phyloP scores from a whole-genome alignment of 2,888 invertebrate species.

The Agriotes lineatus region DNA sequence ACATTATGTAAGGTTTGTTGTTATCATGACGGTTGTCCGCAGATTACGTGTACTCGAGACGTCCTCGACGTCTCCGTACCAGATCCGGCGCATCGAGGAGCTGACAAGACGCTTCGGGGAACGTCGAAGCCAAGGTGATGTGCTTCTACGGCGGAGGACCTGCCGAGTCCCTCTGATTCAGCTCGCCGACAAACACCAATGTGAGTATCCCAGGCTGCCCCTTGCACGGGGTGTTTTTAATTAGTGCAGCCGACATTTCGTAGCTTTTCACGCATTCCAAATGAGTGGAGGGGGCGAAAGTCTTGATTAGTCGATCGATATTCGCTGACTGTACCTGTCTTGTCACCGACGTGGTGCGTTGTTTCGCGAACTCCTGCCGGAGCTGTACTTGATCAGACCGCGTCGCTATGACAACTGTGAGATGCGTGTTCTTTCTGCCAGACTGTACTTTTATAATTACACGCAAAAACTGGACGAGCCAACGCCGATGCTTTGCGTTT shows the following conservation, averaged over 20 bases:
- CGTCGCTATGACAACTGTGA: conserved; percentile 65
- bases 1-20: conserved; percentile 39
- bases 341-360: conserved; percentile 59
- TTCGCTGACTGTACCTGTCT: conserved; percentile 65
- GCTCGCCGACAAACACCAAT: conserved; percentile 99
- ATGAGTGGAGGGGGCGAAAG: conserved; percentile 61
- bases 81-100: conserved; percentile 99
- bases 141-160: conserved; percentile 99
- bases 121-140: conserved; percentile 99
- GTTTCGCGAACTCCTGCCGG: conserved; percentile 64
- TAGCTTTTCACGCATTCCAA: conserved; percentile 62
- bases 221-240: conserved; percentile 45
- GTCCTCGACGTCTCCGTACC: conserved; percentile 96
- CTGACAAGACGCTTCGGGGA: conserved; percentile 98
- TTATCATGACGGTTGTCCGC: conserved; percentile 65
- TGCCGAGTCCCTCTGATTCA: conserved; percentile 95
- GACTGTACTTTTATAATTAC: conserved; percentile 67
- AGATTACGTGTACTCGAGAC: conserved; percentile 99
- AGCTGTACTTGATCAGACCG: conserved; percentile 63
- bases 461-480: conserved; percentile 65
- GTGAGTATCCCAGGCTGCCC: no score
- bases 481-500: conserved; percentile 48
- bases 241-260: conserved; percentile 51
- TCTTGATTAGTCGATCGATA: conserved; percentile 66
- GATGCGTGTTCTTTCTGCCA: conserved; percentile 62